These are phyloP conservation scores for Venusia cambrica DNA, from an alignment of 2,888 invertebrate species.

Conservation along the genomic window DNA sequence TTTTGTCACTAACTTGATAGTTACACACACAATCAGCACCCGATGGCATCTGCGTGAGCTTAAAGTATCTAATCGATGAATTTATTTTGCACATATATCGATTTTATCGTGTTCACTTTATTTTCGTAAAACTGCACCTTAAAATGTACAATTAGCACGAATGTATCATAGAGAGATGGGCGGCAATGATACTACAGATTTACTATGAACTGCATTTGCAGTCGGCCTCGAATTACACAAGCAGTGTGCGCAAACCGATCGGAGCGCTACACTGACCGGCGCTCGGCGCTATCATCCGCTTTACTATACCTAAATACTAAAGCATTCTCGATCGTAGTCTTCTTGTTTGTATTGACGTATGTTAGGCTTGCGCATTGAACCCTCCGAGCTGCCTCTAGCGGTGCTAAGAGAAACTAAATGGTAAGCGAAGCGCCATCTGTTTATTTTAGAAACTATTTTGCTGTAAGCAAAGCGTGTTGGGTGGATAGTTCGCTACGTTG, in stretches of 20 bases:
- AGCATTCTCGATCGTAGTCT: conserved; percentile 54
- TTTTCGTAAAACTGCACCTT: conserved; percentile 35
- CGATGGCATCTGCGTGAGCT: conserved; percentile 44
- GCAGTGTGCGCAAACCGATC: conserved; percentile 64
- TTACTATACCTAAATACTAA: conserved; percentile 62
- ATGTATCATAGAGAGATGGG: conserved; percentile 57
- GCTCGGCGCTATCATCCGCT: conserved; percentile 61
- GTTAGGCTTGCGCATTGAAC: conserved; percentile 55
- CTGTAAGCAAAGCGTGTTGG: not conserved
- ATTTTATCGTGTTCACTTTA: no score
- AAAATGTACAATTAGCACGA: conserved; percentile 46
- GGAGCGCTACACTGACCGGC: conserved; percentile 59
- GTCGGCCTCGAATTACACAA: conserved; percentile 63
- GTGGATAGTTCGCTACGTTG: conserved; percentile 4
- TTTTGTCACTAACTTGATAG: conserved; percentile 44
- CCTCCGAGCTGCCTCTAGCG: conserved; percentile 39
- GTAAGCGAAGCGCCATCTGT: conserved; percentile 38
- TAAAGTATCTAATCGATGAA: conserved; percentile 49
- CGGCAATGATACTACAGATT: conserved; percentile 49
- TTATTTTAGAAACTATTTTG: not conserved
- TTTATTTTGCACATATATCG: conserved; percentile 40
- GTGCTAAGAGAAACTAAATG: conserved; percentile 21
- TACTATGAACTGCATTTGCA: conserved; percentile 57
- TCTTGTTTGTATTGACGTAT: conserved; percentile 76
- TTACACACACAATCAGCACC: conserved; percentile 46